A percentile compares a stretch with the other conserved stretches of the same genome.
These are phyloP conservation scores for Pteropus alecto DNA, from an alignment of 2,113 vertebrate genomes.

Conservation along the genomic window DNA sequence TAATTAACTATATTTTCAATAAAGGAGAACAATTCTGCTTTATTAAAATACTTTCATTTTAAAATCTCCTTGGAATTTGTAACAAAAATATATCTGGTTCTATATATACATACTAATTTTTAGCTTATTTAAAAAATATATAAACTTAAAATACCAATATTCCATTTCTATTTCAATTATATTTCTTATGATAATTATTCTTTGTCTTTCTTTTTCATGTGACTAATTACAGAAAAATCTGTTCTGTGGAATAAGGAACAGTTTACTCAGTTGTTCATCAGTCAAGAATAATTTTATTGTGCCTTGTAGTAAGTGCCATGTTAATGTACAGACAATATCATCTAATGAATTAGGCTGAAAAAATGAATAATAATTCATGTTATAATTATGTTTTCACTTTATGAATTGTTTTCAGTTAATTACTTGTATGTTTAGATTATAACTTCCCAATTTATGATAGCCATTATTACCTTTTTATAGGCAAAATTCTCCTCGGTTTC, in stretches of 20 bases:
- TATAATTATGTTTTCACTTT: not conserved
- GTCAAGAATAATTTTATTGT: not conserved
- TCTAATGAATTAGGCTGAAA: not conserved
- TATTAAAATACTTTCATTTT: not conserved
- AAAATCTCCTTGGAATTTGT: not conserved
- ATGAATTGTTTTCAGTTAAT: not conserved
- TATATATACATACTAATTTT: not conserved
- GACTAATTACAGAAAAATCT: not conserved
- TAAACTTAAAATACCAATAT: not conserved
- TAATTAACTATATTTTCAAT: not conserved
- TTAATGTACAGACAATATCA: not conserved
- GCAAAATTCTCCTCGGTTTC: not conserved
- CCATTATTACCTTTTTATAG: not conserved
- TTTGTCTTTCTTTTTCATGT: not conserved
- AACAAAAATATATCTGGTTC: not conserved
- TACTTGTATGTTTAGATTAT: not conserved
- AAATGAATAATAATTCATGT: not conserved
- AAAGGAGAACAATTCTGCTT: not conserved
- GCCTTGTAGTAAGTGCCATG: not conserved
- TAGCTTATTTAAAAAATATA: not conserved
- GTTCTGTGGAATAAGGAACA: not conserved
- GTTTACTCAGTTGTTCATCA: not conserved
- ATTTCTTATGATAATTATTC: slow-evolving; percentile 1
- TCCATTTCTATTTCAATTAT: not conserved
- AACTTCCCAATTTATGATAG: not conserved